phyloP scores from a whole-genome alignment of 2,113 vertebrate genomes.

The Leucoraja erinaceus region DNA sequence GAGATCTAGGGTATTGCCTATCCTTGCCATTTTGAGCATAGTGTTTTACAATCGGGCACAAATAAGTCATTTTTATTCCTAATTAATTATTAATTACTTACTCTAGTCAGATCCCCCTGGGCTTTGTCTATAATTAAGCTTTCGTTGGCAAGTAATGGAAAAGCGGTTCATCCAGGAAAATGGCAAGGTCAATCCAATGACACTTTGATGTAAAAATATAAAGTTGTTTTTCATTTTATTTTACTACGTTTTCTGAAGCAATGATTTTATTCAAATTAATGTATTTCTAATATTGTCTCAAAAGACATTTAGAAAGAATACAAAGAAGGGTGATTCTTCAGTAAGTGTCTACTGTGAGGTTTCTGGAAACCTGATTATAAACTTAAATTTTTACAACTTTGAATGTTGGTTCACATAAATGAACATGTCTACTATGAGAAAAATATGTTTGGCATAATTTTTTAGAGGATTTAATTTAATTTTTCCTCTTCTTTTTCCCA shows the following conservation, averaged over 20 bases:
- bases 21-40: not conserved
- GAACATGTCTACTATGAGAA: no score
- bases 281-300: not conserved
- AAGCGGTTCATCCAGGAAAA: not conserved
- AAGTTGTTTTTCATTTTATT: not conserved
- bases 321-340: not conserved
- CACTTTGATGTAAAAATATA: not conserved
- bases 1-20: not conserved
- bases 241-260: not conserved
- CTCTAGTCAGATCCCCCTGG: not conserved
- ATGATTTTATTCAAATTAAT: not conserved
- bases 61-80: not conserved
- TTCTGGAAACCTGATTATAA: no score
- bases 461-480: no score
- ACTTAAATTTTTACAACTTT: no score
- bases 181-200: not conserved
- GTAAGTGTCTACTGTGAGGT: no score
- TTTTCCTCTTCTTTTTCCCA: no score
- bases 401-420: no score
- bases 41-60: not conserved
- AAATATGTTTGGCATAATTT: no score
- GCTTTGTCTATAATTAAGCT: constrained; percentile 24
- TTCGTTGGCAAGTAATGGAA: not conserved
- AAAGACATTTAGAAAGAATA: not conserved
- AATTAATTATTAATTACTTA: not conserved